phyloP scores from a whole-genome alignment of 2,797 vertebrate genomes.

The Leptoclinus maculatus region DNA sequence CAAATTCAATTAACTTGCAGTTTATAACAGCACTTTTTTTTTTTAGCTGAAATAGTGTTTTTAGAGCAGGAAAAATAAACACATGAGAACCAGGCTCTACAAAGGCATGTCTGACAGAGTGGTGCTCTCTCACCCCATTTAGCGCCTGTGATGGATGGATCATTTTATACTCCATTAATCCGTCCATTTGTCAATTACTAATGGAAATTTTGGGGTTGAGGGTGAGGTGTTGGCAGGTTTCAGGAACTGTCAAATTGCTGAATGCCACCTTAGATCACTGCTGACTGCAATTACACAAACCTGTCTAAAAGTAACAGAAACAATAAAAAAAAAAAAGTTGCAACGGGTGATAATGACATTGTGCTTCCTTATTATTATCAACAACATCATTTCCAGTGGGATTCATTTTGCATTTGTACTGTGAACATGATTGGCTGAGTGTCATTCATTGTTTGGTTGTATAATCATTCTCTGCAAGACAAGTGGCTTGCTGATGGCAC shows the following conservation, averaged over 20 bases:
- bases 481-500: conserved; percentile 47
- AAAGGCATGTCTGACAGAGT: conserved; percentile 53
- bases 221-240: conserved; percentile 41
- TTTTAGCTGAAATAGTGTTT: neutral
- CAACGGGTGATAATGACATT: conserved; percentile 44
- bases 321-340: conserved; percentile 25
- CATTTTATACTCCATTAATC: conserved; percentile 81
- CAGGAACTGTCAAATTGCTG: conserved; percentile 62
- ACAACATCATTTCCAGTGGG: conserved; percentile 40
- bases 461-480: conserved; percentile 45
- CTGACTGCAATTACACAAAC: conserved; percentile 65
- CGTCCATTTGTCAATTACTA: conserved; percentile 79
- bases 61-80: conserved; percentile 11
- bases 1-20: neutral
- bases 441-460: conserved; percentile 35
- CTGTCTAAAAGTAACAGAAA: conserved; percentile 50
- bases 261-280: conserved; percentile 68
- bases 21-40: neutral
- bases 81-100: conserved; percentile 42
- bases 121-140: conserved; percentile 67
- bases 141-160: conserved; percentile 73
- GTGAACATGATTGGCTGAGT: conserved; percentile 35
- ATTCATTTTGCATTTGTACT: conserved; percentile 38
- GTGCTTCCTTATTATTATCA: conserved; percentile 42
- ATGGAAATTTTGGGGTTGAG: conserved; percentile 64